Evolutionary conservation across 2,888 invertebrate species (phyloP), one percentile per base, ranked within the genome.

Genomic region (Glyphotaelius pellucidus): DNA sequence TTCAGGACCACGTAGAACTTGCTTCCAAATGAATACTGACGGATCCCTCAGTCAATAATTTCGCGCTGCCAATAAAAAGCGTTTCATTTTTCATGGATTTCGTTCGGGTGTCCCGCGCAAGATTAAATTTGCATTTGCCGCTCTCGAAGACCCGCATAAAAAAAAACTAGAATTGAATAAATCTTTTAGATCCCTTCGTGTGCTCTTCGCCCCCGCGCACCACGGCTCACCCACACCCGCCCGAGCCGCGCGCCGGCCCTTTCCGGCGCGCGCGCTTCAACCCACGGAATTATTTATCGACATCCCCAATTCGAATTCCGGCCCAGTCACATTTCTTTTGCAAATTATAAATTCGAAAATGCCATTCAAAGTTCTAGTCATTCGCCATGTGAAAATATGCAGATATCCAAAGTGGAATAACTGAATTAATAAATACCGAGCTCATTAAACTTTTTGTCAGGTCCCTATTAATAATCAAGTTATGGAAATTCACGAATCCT

Each of bases 291-390:
- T 93, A 93, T 93, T 93, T 93, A 93, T 93, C 92, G 88, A 91
- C 92, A 89, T 88, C 91, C 90, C 90, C 86, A 90, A 91, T 92
- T 92, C 89, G 92, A 92, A 92, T 92, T 92, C 92, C 91, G 80
- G 79, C 90, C 89, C 92, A 86, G 93, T 93, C 92, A 91, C 93
- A 92, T 93, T 93, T 93, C 93, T 93, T 93, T 93, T 91, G 92
- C 92, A 93, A 93, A 93, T 93, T 93, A 93, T 91, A 93, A 92
- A 86, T 92, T 93, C 91, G 92, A 91, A 93, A 91, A 93, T 93
- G 92, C 93, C 93, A 91, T 92, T 92, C 90, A 85, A 91, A 87
- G 87, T 90, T 89, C 79, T 89, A 32, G 67, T 79, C n/a, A 89
- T 35, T 79, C 35, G 67, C 84, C 80, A 79, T 89, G 92, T 89